Conservation (phyloP, 2,113 vertebrate species). For the Nothocercus nigrocapillus region DNA sequence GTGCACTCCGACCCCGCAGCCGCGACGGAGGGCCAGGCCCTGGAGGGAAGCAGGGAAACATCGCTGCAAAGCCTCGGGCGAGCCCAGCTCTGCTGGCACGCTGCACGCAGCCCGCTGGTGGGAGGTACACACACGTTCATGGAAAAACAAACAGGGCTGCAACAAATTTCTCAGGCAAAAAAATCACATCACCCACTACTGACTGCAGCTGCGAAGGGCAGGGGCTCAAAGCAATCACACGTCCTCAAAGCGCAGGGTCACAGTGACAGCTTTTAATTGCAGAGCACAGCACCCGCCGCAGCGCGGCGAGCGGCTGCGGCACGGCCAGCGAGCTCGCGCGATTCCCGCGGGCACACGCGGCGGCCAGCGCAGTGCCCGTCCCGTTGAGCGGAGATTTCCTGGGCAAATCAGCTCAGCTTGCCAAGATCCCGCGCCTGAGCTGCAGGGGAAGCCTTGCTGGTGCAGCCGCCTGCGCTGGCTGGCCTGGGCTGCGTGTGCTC, state of each 20-base stretch:
- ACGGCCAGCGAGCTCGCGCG: neutral
- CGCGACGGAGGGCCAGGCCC: no score
- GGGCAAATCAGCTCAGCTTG: accelerated
- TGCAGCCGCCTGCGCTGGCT: neutral
- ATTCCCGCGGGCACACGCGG: neutral
- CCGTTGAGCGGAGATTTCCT: neutral
- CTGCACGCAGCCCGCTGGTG: neutral
- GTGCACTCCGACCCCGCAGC: neutral
- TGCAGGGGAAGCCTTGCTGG: accelerated
- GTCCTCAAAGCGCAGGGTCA: constrained; percentile 25
- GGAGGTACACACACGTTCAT: neutral
- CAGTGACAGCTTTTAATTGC: neutral
- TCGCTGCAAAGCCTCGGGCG: neutral
- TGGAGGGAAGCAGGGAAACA: neutral
- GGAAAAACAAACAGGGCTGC: neutral
- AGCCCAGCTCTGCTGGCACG: no score
- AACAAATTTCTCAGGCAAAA: neutral
- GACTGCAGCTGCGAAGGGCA: neutral
- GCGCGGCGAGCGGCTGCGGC: neutral
- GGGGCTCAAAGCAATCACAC: neutral
- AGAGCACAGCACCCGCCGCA: neutral
- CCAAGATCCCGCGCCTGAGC: accelerated
- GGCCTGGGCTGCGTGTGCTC: neutral
- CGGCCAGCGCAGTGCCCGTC: no score
- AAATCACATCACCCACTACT: accelerated